A percentile compares a stretch with the other conserved stretches of the same genome.
Conservation (phyloP, 30 jellyfish, hydroid and myxozoan species). For the Catostylus mosaicus region DNA sequence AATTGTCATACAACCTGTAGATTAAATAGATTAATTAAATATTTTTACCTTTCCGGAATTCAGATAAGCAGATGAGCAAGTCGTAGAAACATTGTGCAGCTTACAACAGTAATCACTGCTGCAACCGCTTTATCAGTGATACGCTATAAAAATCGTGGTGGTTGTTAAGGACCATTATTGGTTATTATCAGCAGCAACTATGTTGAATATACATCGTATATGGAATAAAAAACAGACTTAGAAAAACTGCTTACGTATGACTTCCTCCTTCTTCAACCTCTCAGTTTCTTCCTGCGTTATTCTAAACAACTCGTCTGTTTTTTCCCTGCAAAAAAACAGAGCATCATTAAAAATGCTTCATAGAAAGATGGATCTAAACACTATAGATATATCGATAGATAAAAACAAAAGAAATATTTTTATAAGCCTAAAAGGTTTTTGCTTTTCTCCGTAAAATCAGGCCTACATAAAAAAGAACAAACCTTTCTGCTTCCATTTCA, state of each 20-base stretch:
- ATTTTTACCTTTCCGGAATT: no score
- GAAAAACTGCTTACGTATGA: conserved; percentile 52
- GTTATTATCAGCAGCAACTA: no score
- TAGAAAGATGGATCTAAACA: no score
- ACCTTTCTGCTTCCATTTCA: conserved; percentile 40
- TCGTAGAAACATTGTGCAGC: background rate
- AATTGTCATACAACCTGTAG: conserved; percentile 70
- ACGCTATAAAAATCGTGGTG: no score
- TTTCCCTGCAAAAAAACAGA: conserved; percentile 38
- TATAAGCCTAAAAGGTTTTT: no score
- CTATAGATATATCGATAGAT: no score
- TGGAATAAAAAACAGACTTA: background rate
- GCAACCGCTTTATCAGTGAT: no score
- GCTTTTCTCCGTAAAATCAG: no score
- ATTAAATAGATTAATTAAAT: no score
- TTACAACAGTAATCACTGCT: background rate
- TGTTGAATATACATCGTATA: no score
- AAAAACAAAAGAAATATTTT: no score
- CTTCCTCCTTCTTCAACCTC: conserved; percentile 73
- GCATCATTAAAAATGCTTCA: background rate
- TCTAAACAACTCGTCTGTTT: conserved; percentile 59
- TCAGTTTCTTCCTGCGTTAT: conserved; percentile 85
- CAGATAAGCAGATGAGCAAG: background rate
- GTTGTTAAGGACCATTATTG: no score
- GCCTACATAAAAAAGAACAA: background rate